Percentiles rank a stretch among this genome's conserved stretches.
Conservation (phyloP, 2,888 invertebrate species). For the Abrostola tripartita region DNA sequence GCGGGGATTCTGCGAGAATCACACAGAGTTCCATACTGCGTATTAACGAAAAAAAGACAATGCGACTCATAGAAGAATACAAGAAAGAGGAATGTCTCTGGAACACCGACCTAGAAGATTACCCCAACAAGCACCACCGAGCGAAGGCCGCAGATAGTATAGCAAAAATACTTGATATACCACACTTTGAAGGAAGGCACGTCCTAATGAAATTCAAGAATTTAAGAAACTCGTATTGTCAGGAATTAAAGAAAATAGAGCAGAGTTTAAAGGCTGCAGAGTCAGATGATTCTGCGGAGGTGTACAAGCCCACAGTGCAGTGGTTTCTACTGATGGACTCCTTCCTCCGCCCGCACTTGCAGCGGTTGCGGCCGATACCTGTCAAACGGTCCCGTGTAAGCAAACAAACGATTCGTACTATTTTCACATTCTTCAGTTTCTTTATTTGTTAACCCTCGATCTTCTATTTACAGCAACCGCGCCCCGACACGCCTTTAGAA, state of each 20-base stretch:
- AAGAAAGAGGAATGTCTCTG: conserved; percentile 67
- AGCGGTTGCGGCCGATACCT: conserved; percentile 32
- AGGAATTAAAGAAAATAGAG: conserved; percentile 73
- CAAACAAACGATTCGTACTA: background rate
- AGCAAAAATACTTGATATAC: conserved; percentile 63
- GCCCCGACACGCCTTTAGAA: conserved; percentile 8
- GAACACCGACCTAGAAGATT: conserved; percentile 63
- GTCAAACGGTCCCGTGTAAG: conserved; percentile 5
- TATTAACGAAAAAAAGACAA: conserved; percentile 62
- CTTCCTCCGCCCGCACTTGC: conserved; percentile 67
- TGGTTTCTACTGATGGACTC: conserved; percentile 71
- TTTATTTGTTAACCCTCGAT: background rate
- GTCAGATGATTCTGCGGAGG: conserved; percentile 32
- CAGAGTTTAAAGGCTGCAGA: conserved; percentile 38
- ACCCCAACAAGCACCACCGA: conserved; percentile 59
- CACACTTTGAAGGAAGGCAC: conserved; percentile 66
- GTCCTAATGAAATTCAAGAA: conserved; percentile 76
- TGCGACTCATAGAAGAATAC: conserved; percentile 67
- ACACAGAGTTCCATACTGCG: conserved; percentile 57
- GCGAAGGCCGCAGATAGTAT: conserved; percentile 62
- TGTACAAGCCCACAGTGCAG: conserved; percentile 66
- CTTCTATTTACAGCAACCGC: conserved; percentile 17
- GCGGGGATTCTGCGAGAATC: background rate
- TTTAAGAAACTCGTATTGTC: conserved; percentile 72
- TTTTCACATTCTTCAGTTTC: background rate